A percentile compares a stretch with the other conserved stretches of the same genome.
Evolutionary conservation across 2,113 vertebrate genomes (phyloP).

Genomic region (Solea senegalensis): DNA sequence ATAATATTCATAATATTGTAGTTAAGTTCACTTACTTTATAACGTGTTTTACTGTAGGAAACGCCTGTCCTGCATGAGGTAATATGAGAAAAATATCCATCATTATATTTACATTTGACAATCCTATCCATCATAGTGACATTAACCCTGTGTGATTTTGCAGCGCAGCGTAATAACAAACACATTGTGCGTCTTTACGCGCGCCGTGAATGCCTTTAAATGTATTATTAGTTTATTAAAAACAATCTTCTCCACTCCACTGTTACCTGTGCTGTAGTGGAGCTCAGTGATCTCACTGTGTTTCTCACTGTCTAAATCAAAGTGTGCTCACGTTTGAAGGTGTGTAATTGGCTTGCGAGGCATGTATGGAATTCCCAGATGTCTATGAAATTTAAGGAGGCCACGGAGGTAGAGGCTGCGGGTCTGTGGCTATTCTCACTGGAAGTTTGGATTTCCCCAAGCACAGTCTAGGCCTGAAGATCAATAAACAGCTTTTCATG

Average conservation of each 20-base stretch:
- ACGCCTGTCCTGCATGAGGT: neutral
- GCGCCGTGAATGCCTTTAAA: neutral
- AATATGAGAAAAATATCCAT: neutral
- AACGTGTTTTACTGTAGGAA: neutral
- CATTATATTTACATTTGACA: neutral
- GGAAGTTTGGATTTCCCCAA: slow-evolving; percentile 3
- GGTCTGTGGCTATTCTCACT: neutral
- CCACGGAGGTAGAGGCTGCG: slow-evolving; percentile 80
- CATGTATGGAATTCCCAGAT: slow-evolving; percentile 97
- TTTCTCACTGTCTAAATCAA: slow-evolving; percentile 84
- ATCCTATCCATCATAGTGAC: neutral
- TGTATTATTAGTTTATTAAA: neutral
- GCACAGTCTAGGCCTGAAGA: slow-evolving; percentile 13
- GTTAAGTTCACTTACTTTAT: neutral
- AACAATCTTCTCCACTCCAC: neutral
- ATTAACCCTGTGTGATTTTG: neutral
- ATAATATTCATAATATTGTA: neutral
- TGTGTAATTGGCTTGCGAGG: slow-evolving; percentile 94
- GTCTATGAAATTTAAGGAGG: slow-evolving; percentile 92
- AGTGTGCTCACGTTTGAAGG: slow-evolving; percentile 90
- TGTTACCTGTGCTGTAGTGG: slow-evolving; percentile 45
- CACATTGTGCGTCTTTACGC: neutral
- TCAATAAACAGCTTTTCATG: slow-evolving; percentile 11
- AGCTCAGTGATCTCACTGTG: slow-evolving; percentile 73
- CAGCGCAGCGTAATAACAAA: neutral